Percentiles rank a stretch among this genome's conserved stretches.
These are phyloP conservation scores for Melitaea athalia DNA, from an alignment of 2,888 invertebrate genomes.

Conservation along the genomic window DNA sequence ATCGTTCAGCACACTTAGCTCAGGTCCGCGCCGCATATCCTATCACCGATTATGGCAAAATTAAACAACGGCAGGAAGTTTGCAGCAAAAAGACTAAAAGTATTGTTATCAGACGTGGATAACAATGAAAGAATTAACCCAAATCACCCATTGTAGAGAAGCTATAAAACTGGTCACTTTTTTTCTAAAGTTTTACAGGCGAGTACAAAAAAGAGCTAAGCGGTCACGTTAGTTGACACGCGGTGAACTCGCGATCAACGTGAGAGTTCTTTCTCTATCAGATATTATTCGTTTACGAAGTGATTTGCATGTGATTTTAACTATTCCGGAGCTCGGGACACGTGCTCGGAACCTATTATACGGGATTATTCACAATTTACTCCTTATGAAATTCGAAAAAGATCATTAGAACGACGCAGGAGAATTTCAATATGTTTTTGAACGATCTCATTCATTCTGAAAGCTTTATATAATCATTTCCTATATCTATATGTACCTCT, in stretches of 20 bases:
- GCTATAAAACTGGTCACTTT: slow-evolving; percentile 51
- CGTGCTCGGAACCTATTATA: slow-evolving; percentile 51
- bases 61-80: slow-evolving; percentile 64
- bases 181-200: slow-evolving; percentile 55
- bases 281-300: slow-evolving; percentile 53
- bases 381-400: slow-evolving; percentile 56
- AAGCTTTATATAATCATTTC: slow-evolving; percentile 46
- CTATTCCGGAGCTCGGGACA: slow-evolving; percentile 43
- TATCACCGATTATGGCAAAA: slow-evolving; percentile 22
- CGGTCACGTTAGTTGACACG: slow-evolving; percentile 65
- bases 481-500: slow-evolving; percentile 32
- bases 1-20: slow-evolving; percentile 33
- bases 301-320: slow-evolving; percentile 53
- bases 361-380: slow-evolving; percentile 50
- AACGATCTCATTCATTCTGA: slow-evolving; percentile 42
- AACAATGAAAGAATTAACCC: slow-evolving; percentile 70
- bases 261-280: slow-evolving; percentile 59
- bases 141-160: slow-evolving; percentile 65
- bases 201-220: slow-evolving; percentile 51
- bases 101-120: slow-evolving; percentile 64
- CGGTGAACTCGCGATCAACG: slow-evolving; percentile 49
- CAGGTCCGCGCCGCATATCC: slow-evolving; percentile 44
- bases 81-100: slow-evolving; percentile 54
- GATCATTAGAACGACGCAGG: slow-evolving; percentile 46
- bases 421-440: slow-evolving; percentile 50